Evolutionary conservation across 1,140 invertebrate species (phyloP).

Genomic region (Conopomorpha cramerella): DNA sequence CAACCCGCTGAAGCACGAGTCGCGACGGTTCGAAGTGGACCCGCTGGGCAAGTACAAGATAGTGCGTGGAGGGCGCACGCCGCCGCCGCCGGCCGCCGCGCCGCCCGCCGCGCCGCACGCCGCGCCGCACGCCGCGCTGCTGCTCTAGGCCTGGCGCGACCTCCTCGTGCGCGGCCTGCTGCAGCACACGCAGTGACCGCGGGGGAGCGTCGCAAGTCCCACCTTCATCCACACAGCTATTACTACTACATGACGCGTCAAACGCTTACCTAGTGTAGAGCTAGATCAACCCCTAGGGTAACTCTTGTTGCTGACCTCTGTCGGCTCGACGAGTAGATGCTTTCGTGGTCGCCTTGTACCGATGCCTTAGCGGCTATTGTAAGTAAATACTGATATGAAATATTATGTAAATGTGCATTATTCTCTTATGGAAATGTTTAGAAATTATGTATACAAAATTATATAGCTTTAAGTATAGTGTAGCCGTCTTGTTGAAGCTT

Average conservation of each 20-base stretch:
- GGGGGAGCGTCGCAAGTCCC: slow-evolving; percentile 44
- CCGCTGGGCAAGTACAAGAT: slow-evolving; percentile 59
- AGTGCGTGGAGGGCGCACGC: slow-evolving; percentile 23
- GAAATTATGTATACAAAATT: slow-evolving; percentile 53
- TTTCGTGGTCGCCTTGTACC: slow-evolving; percentile 35
- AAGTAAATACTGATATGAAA: neutral
- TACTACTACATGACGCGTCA: too few species aligned
- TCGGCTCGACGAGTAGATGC: too few species aligned
- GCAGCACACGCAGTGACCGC: slow-evolving; percentile 31
- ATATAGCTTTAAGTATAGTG: slow-evolving; percentile 52
- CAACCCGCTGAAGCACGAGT: slow-evolving; percentile 49
- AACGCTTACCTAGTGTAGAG: too few species aligned
- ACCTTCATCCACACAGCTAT: too few species aligned
- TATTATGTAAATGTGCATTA: slow-evolving; percentile 35
- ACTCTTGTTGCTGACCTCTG: too few species aligned
- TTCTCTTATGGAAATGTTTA: slow-evolving; percentile 51
- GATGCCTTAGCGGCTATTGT: slow-evolving; percentile 27
- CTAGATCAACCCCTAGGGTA: too few species aligned
- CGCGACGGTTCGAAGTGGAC: slow-evolving; percentile 48
- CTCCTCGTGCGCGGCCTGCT: slow-evolving; percentile 49
- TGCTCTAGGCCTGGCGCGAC: slow-evolving; percentile 56
- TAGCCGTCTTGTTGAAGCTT: slow-evolving; percentile 57
- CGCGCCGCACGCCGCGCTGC: slow-evolving; percentile 32
- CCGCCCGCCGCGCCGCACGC: slow-evolving; percentile 8
- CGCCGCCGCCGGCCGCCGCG: slow-evolving; percentile 12